A percentile compares a stretch with the other conserved stretches of the same genome.
Conservation (phyloP, 2,888 invertebrate species). For the Urechis unicinctus region DNA sequence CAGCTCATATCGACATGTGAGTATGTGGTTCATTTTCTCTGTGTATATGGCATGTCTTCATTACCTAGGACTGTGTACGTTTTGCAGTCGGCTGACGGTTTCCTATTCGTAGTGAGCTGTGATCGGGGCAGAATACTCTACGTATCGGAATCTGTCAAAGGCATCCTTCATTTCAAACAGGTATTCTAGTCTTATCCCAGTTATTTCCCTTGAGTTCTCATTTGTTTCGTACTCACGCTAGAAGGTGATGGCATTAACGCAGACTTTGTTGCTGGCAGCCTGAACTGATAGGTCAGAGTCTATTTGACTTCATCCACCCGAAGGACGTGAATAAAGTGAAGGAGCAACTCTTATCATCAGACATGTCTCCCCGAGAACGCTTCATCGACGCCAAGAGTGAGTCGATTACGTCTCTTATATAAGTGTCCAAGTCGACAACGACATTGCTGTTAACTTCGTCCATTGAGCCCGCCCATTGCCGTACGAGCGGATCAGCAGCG, state of each 20-base stretch:
- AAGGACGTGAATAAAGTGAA: constrained; percentile 92
- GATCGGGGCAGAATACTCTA: constrained; percentile 84
- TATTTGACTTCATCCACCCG: constrained; percentile 90
- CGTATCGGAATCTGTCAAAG: constrained; percentile 80
- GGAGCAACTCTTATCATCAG: constrained; percentile 85
- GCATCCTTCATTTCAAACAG: constrained; percentile 50
- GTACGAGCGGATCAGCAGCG: too few relatives aligned
- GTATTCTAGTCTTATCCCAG: too few relatives aligned
- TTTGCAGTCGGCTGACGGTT: constrained; percentile 76
- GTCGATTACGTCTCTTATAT: constrained; percentile 24
- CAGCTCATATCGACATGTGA: too few relatives aligned
- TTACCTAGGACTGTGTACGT: neutral
- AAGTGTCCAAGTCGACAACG: too few relatives aligned
- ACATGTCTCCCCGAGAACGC: constrained; percentile 78
- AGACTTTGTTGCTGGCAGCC: too few relatives aligned
- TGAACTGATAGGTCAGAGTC: constrained; percentile 79
- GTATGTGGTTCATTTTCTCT: too few relatives aligned
- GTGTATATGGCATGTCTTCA: too few relatives aligned
- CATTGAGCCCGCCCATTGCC: too few relatives aligned
- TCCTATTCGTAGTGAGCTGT: constrained; percentile 86
- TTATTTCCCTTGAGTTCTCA: too few relatives aligned
- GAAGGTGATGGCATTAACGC: too few relatives aligned
- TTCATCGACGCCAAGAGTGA: constrained; percentile 88
- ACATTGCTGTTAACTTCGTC: too few relatives aligned
- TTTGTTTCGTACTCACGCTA: too few relatives aligned